Percentiles rank a stretch among this genome's conserved stretches.
Conservation (phyloP, 2,113 vertebrate species). For the Promerops cafer region DNA sequence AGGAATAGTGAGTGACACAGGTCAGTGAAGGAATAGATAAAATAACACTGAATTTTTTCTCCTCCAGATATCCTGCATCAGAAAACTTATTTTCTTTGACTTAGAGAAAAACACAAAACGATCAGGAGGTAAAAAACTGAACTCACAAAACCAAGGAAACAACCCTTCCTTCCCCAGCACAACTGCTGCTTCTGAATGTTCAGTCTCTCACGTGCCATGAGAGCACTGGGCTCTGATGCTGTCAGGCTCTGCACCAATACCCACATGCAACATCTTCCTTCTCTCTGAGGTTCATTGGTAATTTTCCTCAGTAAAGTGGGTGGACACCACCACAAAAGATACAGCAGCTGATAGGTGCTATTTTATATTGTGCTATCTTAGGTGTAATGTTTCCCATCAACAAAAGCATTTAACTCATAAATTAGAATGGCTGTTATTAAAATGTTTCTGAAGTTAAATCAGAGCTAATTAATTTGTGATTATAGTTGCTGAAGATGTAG, state of each 20-base stretch:
- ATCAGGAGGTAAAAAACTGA: background rate
- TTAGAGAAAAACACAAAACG: background rate
- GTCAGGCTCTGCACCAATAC: background rate
- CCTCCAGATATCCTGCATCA: background rate
- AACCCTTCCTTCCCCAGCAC: fast-evolving
- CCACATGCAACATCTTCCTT: background rate
- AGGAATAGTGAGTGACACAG: background rate
- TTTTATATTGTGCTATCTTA: background rate
- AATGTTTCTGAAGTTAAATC: background rate
- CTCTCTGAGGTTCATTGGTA: background rate
- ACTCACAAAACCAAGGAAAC: background rate
- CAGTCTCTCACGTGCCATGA: fast-evolving
- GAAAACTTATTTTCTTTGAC: background rate
- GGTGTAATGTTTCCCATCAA: background rate
- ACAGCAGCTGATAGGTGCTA: background rate
- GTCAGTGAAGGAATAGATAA: background rate
- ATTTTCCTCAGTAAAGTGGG: background rate
- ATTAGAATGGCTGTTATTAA: background rate
- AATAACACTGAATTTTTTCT: background rate
- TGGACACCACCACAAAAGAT: background rate
- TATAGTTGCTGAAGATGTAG: background rate
- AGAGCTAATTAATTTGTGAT: background rate
- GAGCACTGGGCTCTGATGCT: background rate
- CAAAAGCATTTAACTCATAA: background rate
- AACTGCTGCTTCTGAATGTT: background rate